These are phyloP conservation scores for Troides helena DNA, from an alignment of 2,888 invertebrate genomes.

Conservation along the genomic window DNA sequence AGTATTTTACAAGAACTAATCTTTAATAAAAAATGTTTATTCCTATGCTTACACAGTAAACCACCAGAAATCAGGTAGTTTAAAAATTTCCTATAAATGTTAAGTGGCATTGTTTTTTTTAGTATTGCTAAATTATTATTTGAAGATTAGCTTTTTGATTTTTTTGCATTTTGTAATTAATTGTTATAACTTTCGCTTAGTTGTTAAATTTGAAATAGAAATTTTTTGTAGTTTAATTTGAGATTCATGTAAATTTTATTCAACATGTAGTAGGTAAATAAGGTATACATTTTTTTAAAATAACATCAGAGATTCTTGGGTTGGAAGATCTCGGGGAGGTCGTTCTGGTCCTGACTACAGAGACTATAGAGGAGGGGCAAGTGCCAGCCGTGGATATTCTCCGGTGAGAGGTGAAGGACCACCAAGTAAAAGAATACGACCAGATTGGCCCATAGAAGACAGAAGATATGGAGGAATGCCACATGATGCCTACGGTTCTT, in stretches of 20 bases:
- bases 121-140: not conserved
- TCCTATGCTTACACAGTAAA: constrained; percentile 22
- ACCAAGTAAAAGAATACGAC: constrained; percentile 87
- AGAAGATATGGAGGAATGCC: constrained; percentile 76
- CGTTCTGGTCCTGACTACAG: constrained; percentile 88
- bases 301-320: constrained; percentile 32
- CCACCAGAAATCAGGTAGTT: constrained; percentile 25
- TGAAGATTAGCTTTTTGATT: not conserved
- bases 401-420: constrained; percentile 89
- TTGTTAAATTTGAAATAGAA: not conserved
- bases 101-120: constrained; percentile 4
- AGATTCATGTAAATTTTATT: not conserved
- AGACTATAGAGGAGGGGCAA: constrained; percentile 86
- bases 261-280: not conserved
- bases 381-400: constrained; percentile 86
- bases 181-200: not conserved
- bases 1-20: not conserved
- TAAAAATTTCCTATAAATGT: constrained; percentile 2
- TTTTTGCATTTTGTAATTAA: not conserved
- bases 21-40: constrained; percentile 18
- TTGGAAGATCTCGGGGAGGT: constrained; percentile 78
- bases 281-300: not conserved
- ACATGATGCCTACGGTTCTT: constrained; percentile 77
- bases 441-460: constrained; percentile 83
- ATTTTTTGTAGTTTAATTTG: not conserved